These are phyloP conservation scores for Hucho hucho DNA, from an alignment of 2,113 vertebrate genomes.

Conservation along the genomic window DNA sequence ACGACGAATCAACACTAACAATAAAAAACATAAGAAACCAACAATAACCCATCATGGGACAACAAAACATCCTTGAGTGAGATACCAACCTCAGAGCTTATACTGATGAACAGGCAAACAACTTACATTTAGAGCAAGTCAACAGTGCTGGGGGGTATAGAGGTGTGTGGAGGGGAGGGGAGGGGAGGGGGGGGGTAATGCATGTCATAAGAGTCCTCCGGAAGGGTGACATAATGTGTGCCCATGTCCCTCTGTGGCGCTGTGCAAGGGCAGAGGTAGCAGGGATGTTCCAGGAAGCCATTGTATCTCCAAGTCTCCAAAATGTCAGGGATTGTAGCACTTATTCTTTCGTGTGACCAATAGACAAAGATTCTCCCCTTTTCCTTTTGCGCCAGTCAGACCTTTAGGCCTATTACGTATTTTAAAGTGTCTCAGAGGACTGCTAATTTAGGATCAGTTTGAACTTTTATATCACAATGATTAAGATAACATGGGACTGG, in stretches of 20 bases:
- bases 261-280: conserved; percentile 12
- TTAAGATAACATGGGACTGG: no score
- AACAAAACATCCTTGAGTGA: neutral
- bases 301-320: conserved; percentile 15
- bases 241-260: conserved; percentile 7
- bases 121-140: neutral
- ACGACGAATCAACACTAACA: neutral
- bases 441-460: no score
- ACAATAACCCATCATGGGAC: no score
- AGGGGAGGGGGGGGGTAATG: conserved; percentile 24
- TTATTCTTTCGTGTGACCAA: neutral
- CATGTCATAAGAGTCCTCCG: conserved; percentile 13
- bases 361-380: neutral
- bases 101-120: neutral
- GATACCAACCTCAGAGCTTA: neutral
- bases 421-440: no score
- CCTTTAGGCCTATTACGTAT: no score
- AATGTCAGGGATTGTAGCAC: conserved; percentile 6
- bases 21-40: neutral
- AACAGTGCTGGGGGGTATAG: conserved; percentile 20
- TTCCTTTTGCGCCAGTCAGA: neutral
- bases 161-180: neutral
- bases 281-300: conserved; percentile 4
- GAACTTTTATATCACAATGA: neutral
- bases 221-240: neutral